Evolutionary conservation across 2,113 vertebrate genomes (phyloP).

Genomic region (Oncorhynchus nerka): DNA sequence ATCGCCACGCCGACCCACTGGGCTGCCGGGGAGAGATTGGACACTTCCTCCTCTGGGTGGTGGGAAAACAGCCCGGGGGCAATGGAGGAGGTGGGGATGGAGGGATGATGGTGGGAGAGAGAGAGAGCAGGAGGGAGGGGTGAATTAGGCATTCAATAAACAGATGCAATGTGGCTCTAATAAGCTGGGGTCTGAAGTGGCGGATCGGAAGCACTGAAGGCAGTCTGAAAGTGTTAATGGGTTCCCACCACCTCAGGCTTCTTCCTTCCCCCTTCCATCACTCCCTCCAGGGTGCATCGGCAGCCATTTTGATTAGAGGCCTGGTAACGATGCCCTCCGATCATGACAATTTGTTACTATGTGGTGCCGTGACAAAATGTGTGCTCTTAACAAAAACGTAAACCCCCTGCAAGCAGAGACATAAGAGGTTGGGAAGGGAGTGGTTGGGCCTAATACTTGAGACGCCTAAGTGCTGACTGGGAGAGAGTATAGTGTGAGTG

Average conservation of each 20-base stretch:
- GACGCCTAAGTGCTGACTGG: neutral
- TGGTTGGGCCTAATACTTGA: neutral
- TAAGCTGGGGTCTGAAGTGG: slow-evolving; percentile 15
- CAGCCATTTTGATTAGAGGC: slow-evolving; percentile 34
- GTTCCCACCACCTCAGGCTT: slow-evolving; percentile 10
- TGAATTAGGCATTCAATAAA: slow-evolving; percentile 41
- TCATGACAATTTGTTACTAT: neutral
- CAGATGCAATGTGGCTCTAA: slow-evolving; percentile 36
- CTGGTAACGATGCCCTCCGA: neutral
- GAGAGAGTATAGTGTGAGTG: neutral
- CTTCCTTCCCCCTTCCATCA: neutral
- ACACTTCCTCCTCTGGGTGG: slow-evolving; percentile 43
- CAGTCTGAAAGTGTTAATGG: slow-evolving; percentile 21
- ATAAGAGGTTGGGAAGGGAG: neutral
- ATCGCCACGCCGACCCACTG: slow-evolving; percentile 25
- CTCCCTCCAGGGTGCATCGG: slow-evolving; percentile 24
- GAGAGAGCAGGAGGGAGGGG: slow-evolving; percentile 29
- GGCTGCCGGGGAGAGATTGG: slow-evolving; percentile 31
- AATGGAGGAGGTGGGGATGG: neutral
- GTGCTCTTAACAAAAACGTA: neutral
- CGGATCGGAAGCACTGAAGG: slow-evolving; percentile 14
- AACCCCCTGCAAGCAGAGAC: neutral
- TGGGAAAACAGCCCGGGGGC: slow-evolving; percentile 35
- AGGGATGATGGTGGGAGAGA: neutral
- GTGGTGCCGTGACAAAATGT: neutral